phyloP scores from a whole-genome alignment of 2,797 vertebrate species.

The Sitta carolinensis region DNA sequence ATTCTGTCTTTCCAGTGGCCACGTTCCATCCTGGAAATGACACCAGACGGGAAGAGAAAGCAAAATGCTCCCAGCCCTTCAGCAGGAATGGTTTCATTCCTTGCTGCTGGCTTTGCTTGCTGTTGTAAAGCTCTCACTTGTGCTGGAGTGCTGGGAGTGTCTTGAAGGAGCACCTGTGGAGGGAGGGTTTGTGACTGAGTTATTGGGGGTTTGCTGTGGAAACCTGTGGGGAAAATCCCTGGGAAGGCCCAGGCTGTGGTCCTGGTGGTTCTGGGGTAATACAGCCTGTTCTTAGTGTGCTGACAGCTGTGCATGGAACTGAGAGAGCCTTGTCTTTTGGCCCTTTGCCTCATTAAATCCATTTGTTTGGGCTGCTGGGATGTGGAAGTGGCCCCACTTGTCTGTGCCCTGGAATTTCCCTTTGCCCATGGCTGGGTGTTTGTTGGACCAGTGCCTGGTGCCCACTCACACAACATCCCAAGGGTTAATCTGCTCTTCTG shows the following conservation, averaged over 20 bases:
- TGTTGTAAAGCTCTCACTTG: background rate
- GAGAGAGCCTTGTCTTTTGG: background rate
- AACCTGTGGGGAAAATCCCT: background rate
- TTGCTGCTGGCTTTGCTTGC: background rate
- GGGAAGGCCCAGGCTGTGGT: background rate
- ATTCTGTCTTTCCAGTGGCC: conserved; percentile 25
- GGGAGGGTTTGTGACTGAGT: background rate
- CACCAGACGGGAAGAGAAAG: background rate
- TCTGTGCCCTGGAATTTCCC: background rate
- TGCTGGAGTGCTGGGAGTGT: background rate
- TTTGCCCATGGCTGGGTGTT: background rate
- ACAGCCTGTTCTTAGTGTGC: no score
- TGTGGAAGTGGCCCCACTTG: background rate
- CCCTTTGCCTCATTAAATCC: background rate
- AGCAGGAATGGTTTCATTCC: background rate
- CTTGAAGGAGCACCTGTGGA: background rate
- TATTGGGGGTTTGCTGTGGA: background rate
- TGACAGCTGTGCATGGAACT: background rate
- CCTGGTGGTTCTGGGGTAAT: background rate
- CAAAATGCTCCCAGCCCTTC: background rate
- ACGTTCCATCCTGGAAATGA: conserved; percentile 9
- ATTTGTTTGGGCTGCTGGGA: background rate
- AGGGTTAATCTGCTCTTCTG: background rate
- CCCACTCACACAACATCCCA: background rate
- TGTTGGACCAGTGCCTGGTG: background rate